These are phyloP conservation scores for Platycheirus rosarum DNA, from an alignment of 2,888 invertebrate species.

Conservation along the genomic window DNA sequence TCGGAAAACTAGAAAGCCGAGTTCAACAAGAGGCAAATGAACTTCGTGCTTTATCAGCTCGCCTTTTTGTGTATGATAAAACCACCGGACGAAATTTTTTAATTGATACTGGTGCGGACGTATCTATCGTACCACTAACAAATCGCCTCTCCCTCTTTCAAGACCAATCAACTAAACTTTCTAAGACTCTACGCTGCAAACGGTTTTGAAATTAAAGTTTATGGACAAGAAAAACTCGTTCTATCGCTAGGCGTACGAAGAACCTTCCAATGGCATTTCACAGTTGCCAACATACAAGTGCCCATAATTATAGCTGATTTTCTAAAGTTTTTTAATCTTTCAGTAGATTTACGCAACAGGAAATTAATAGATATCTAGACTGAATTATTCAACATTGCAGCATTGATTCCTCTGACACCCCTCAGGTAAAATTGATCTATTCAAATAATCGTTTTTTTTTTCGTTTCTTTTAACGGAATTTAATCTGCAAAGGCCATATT, in stretches of 20 bases:
- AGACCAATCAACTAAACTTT: background rate
- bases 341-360: conserved; percentile 1
- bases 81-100: background rate
- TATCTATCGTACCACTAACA: background rate
- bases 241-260: background rate
- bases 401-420: too few species aligned
- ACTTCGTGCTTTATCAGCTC: background rate
- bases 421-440: too few species aligned
- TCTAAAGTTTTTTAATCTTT: too few species aligned
- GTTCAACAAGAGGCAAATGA: too few species aligned
- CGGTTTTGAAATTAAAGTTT: background rate
- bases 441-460: background rate
- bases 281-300: background rate
- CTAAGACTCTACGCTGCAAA: background rate
- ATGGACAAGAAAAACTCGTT: too few species aligned
- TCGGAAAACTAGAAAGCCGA: too few species aligned
- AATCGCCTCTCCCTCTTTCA: background rate
- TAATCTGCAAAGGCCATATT: conserved; percentile 1
- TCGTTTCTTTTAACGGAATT: background rate
- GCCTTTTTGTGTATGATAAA: background rate
- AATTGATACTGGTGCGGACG: background rate
- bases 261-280: background rate
- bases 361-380: background rate
- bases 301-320: background rate
- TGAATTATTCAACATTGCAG: conserved; percentile 1